Conservation (phyloP, 1,140 invertebrate genomes). For the Drosophila asahinai region DNA sequence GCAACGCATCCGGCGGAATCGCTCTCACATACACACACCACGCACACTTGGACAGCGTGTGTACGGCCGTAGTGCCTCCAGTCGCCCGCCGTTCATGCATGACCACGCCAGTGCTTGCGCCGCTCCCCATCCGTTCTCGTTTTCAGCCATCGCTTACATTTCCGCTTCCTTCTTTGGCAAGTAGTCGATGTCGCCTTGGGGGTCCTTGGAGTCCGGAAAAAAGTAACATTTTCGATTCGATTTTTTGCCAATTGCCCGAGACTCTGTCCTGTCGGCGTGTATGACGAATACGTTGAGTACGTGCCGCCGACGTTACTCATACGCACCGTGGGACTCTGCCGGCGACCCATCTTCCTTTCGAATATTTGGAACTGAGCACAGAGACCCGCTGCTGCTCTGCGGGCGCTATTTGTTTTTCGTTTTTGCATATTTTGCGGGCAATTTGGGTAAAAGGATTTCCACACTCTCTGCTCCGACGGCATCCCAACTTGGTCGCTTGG, state of each 20-base stretch:
- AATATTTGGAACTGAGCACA: slow-evolving; percentile 40
- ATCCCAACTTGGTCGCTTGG: slow-evolving; percentile 17
- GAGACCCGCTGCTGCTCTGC: slow-evolving; percentile 20
- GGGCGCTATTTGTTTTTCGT: slow-evolving; percentile 71
- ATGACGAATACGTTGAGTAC: slow-evolving; percentile 74
- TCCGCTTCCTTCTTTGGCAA: slow-evolving; percentile 65
- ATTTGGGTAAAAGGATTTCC: slow-evolving; percentile 67
- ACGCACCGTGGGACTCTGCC: slow-evolving; percentile 50
- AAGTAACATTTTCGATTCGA: slow-evolving; percentile 69
- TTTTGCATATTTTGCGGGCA: slow-evolving; percentile 78
- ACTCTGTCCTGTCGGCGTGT: slow-evolving; percentile 41
- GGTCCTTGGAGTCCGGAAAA: slow-evolving; percentile 45
- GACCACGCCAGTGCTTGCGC: slow-evolving; percentile 64
- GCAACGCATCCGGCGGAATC: slow-evolving; percentile 67
- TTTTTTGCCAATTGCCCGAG: slow-evolving; percentile 71
- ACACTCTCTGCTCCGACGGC: slow-evolving; percentile 34
- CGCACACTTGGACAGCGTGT: slow-evolving; percentile 10
- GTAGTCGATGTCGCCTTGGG: slow-evolving; percentile 47
- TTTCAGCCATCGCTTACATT: slow-evolving; percentile 64
- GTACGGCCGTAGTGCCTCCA: slow-evolving; percentile 30
- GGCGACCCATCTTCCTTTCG: slow-evolving; percentile 12
- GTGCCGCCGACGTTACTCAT: slow-evolving; percentile 67
- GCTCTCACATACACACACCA: slow-evolving; percentile 21
- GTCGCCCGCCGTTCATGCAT: slow-evolving; percentile 74
- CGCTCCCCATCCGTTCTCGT: slow-evolving; percentile 53